phyloP scores from a whole-genome alignment of 2,797 vertebrate species.

The Buphagus erythrorhynchus region DNA sequence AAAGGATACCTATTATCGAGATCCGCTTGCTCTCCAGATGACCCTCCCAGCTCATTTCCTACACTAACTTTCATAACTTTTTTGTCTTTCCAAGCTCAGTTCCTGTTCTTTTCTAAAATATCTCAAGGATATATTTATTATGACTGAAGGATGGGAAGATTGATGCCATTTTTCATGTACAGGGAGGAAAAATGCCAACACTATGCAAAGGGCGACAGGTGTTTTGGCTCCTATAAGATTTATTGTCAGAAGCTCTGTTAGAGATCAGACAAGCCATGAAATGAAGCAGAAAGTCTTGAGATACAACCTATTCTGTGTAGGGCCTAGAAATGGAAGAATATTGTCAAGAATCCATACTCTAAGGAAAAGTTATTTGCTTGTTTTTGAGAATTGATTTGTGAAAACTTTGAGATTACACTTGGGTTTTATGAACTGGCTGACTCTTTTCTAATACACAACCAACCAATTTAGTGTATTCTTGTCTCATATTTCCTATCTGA shows the following conservation, averaged over 20 bases:
- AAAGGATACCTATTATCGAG: neutral
- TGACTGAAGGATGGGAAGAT: neutral
- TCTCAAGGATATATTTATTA: neutral
- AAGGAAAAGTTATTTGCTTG: neutral
- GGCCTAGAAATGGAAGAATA: neutral
- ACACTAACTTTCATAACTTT: neutral
- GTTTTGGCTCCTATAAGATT: neutral
- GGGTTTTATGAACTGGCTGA: neutral
- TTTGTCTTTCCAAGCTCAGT: neutral
- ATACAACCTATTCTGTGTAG: neutral
- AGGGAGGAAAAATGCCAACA: fast-evolving
- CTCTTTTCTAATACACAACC: neutral
- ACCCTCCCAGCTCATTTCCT: neutral
- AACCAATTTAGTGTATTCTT: neutral
- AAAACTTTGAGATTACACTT: neutral
- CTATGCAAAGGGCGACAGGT: neutral
- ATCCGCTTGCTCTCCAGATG: neutral
- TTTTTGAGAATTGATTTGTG: neutral
- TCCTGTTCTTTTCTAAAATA: neutral
- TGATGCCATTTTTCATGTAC: neutral
- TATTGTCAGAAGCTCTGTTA: neutral
- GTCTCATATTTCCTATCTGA: neutral
- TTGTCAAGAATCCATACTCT: neutral
- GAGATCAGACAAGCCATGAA: neutral
- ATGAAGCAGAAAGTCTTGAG: neutral